phyloP scores from a whole-genome alignment of 2,113 vertebrate genomes.

The Cyanoramphus novaezelandiae region DNA sequence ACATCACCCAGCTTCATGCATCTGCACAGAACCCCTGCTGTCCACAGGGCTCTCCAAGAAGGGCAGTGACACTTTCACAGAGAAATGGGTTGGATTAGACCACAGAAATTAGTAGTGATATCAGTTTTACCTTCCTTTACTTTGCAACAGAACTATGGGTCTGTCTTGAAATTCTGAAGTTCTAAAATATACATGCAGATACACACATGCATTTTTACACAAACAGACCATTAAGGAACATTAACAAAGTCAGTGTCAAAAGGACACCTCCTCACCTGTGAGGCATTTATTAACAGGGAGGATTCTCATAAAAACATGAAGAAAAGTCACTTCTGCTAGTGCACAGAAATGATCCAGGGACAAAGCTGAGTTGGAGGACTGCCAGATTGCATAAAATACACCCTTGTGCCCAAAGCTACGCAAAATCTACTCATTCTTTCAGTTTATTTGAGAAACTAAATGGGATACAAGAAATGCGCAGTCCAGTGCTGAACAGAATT shows the following conservation, averaged over 20 bases:
- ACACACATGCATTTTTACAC: neutral
- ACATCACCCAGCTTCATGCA: neutral
- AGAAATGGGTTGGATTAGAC: neutral
- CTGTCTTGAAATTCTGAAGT: neutral
- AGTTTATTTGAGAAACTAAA: neutral
- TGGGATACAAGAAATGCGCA: neutral
- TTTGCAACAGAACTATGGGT: neutral
- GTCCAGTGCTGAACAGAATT: neutral
- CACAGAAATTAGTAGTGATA: neutral
- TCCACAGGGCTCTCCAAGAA: neutral
- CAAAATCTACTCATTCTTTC: neutral
- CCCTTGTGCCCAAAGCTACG: neutral
- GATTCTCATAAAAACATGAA: neutral
- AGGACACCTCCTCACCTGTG: neutral
- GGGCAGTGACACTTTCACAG: neutral
- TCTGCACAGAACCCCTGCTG: neutral
- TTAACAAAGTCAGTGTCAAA: neutral
- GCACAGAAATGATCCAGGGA: neutral
- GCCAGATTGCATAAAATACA: neutral
- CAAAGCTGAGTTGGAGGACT: neutral
- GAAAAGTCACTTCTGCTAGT: neutral
- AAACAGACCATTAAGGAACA: neutral
- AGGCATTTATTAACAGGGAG: neutral
- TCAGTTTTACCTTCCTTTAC: neutral
- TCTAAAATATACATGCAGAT: neutral